Conservation (phyloP, 2,797 vertebrate genomes). For the Anguilla obscura region DNA sequence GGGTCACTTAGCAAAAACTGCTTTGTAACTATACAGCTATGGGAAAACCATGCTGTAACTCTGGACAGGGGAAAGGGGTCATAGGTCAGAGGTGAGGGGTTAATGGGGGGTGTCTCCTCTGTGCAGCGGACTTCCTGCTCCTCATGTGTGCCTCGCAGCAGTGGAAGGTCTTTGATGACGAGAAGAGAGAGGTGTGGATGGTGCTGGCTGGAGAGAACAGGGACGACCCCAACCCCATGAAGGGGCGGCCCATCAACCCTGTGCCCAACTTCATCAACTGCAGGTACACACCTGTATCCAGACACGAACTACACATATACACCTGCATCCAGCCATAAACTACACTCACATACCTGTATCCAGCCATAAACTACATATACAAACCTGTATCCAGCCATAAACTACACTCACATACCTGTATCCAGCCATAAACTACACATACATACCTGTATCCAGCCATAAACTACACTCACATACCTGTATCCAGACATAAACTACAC, state of each 20-base stretch:
- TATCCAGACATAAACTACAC: too few species aligned
- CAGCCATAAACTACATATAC: too few species aligned
- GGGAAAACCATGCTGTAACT: background rate
- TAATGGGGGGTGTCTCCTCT: background rate
- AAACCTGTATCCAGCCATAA: too few species aligned
- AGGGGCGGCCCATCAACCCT: constrained; percentile 70
- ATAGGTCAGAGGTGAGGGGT: background rate
- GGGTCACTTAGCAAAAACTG: background rate
- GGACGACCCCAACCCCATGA: constrained; percentile 73
- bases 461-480: too few species aligned
- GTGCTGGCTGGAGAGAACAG: constrained; percentile 78
- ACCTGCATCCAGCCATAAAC: background rate
- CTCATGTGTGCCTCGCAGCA: constrained; percentile 91
- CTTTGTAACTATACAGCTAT: background rate
- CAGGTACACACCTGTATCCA: constrained; percentile 68
- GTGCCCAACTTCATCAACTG: constrained; percentile 93
- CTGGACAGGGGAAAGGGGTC: background rate
- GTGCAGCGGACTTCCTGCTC: constrained; percentile 86
- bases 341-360: too few species aligned
- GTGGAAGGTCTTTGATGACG: constrained; percentile 86
- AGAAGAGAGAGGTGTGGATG: constrained; percentile 81
- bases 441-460: too few species aligned
- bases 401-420: too few species aligned
- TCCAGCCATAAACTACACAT: too few species aligned
- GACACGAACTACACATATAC: background rate